Evolutionary conservation across 2,113 vertebrate species (phyloP).

Genomic region (Cygnus atratus): DNA sequence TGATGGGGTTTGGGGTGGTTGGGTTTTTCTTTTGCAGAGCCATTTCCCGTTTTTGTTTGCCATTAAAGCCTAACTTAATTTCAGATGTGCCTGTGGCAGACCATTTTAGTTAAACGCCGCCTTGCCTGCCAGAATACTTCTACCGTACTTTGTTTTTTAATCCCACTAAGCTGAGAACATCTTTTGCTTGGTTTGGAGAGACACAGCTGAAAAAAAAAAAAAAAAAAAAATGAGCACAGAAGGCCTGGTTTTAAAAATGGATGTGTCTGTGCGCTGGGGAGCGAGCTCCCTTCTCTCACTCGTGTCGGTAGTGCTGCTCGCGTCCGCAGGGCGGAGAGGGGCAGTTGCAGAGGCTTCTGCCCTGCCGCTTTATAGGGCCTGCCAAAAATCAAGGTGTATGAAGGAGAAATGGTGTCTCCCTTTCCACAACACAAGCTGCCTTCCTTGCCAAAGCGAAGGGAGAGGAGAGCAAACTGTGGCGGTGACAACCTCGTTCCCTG

Average conservation of each 20-base stretch:
- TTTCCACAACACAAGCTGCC: background rate
- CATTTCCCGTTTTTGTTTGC: background rate
- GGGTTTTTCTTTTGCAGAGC: background rate
- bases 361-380: background rate
- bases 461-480: background rate
- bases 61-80: background rate
- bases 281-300: fast-evolving
- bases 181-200: background rate
- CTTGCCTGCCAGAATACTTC: background rate
- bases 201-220: background rate
- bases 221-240: background rate
- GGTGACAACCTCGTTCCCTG: background rate
- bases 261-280: background rate
- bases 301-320: too few species aligned
- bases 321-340: background rate
- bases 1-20: background rate
- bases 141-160: background rate
- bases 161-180: background rate
- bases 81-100: constrained; percentile 20
- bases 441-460: too few species aligned
- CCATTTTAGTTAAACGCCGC: background rate
- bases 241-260: background rate
- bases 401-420: background rate
- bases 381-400: background rate
- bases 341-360: background rate